Evolutionary conservation across 2,113 vertebrate genomes (phyloP).

Genomic region (Sinocyclocheilus anophthalmus): DNA sequence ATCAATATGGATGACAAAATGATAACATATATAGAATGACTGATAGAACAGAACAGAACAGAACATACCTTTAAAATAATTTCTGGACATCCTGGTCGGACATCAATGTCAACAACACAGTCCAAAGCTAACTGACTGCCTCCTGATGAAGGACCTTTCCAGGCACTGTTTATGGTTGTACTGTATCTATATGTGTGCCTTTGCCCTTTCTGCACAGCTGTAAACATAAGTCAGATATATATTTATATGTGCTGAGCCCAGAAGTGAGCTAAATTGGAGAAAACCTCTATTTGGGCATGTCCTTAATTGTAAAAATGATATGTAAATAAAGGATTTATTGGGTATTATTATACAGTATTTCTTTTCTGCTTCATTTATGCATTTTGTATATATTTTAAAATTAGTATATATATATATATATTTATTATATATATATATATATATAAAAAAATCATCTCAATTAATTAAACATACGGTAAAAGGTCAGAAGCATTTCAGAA

Average conservation of each 20-base stretch:
- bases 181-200: constrained; percentile 81
- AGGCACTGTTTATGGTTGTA: constrained; percentile 71
- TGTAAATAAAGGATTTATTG: not conserved
- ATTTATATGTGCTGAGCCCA: too few species aligned
- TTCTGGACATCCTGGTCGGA: constrained; percentile 78
- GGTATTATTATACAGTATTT: too few species aligned
- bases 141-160: constrained; percentile 68
- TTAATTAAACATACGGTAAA: too few species aligned
- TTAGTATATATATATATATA: too few species aligned
- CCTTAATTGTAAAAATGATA: not conserved
- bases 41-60: not conserved
- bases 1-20: not conserved
- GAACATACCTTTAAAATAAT: constrained; percentile 79
- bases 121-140: constrained; percentile 79
- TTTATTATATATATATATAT: too few species aligned
- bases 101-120: constrained; percentile 77
- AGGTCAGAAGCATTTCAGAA: too few species aligned
- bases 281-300: not conserved
- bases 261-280: too few species aligned
- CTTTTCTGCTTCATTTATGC: too few species aligned
- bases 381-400: too few species aligned
- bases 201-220: constrained; percentile 63
- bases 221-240: not conserved
- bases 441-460: too few species aligned
- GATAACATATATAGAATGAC: not conserved